Conservation (phyloP, 2,888 invertebrate genomes). For the Acleris emargana region DNA sequence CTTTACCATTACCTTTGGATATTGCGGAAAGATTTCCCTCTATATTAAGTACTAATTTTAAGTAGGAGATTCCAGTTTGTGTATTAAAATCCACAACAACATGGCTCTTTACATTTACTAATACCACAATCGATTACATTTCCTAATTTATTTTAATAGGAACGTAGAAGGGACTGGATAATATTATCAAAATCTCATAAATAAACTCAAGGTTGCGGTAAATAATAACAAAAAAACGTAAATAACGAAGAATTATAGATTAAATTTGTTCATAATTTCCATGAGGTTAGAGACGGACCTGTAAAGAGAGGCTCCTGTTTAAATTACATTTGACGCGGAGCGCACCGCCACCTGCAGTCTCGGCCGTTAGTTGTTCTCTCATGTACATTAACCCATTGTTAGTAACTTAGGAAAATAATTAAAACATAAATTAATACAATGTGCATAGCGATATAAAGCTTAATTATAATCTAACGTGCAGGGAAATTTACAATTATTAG, state of each 20-base stretch:
- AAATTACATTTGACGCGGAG: conserved; percentile 33
- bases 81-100: conserved; percentile 32
- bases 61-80: conserved; percentile 73
- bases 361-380: conserved; percentile 23
- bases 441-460: conserved; percentile 49
- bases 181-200: conserved; percentile 59
- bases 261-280: conserved; percentile 66
- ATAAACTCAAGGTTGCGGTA: conserved; percentile 53
- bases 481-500: conserved; percentile 47
- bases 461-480: conserved; percentile 39
- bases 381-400: conserved; percentile 49
- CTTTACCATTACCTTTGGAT: conserved; percentile 68
- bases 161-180: conserved; percentile 66
- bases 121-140: conserved; percentile 11
- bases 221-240: conserved; percentile 33
- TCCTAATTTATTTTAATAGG: conserved; percentile 54
- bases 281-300: conserved; percentile 75
- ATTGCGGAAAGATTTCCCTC: conserved; percentile 60
- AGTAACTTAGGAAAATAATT: conserved; percentile 51
- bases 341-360: conserved; percentile 30
- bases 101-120: conserved; percentile 39
- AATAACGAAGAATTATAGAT: conserved; percentile 48
- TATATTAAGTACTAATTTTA: conserved; percentile 78
- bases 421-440: conserved; percentile 48
- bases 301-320: conserved; percentile 65